Conservation (phyloP, 92 coral and sea anemone species). For the Bergia sp. region DNA sequence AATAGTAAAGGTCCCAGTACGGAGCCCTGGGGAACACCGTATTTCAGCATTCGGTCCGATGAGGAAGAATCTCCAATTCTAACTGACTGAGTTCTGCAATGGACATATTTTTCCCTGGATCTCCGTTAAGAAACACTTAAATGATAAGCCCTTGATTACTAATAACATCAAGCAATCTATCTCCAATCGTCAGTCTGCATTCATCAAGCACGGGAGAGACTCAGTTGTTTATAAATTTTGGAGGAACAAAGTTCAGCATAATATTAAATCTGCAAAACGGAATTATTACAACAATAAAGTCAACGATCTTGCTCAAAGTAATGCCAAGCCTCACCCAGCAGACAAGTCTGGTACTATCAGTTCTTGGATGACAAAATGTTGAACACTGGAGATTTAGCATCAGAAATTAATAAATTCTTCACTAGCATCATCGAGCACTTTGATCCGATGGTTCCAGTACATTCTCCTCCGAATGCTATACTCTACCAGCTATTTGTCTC, state of each 20-base stretch:
- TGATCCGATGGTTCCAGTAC: slow-evolving; percentile 35
- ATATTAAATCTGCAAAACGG: slow-evolving; percentile 39
- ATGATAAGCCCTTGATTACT: slow-evolving; percentile 16
- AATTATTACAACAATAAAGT: slow-evolving; percentile 46
- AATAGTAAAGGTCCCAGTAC: too few species aligned
- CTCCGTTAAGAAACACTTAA: slow-evolving; percentile 2
- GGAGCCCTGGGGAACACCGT: too few species aligned
- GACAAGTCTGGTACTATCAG: slow-evolving; percentile 43
- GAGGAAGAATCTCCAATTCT: too few species aligned
- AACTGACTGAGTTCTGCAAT: neutral
- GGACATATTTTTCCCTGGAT: neutral
- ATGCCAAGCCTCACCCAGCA: slow-evolving; percentile 31
- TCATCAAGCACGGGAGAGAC: slow-evolving; percentile 23
- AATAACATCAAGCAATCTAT: neutral
- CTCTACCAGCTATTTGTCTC: slow-evolving; percentile 9
- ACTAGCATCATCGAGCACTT: slow-evolving; percentile 39
- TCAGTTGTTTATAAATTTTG: slow-evolving; percentile 1
- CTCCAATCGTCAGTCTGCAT: slow-evolving; percentile 35
- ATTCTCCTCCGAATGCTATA: slow-evolving; percentile 36
- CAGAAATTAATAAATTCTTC: slow-evolving; percentile 15
- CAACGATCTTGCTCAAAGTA: slow-evolving; percentile 27
- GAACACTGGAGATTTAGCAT: neutral
- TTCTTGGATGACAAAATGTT: neutral
- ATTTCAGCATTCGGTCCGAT: too few species aligned
- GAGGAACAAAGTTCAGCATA: slow-evolving; percentile 36